Evolutionary conservation across 2,888 invertebrate genomes (phyloP), one percentile per base, ranked within the genome.

Genomic region (Leistus spinibarbis): DNA sequence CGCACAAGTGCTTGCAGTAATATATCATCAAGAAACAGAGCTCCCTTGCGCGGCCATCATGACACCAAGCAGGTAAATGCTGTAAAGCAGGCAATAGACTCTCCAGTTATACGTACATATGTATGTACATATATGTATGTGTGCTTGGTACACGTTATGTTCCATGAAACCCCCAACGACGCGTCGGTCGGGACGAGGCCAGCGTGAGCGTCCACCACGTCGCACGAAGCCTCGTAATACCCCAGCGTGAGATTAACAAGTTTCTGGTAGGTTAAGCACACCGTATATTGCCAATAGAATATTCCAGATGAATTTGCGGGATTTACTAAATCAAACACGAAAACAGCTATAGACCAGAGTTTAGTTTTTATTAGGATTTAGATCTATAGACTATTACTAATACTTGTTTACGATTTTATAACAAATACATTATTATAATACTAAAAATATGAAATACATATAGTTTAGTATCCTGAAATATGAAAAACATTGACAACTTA

Each of bases 11-110:
- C 40, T 66, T 19, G 27, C 40, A 5, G 16, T 53, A 60, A 40
- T 66, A 66, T 66, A 66, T 66, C 53, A 53, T 66, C 24, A 16
- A 40, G 40, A 19, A 64, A 17, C 17, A 16, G 57, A 40, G 40
- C 40, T 40, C 40, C 13, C 40, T n/a, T n/a, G n/a, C n/a, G n/a
- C n/a, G 10, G 40, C 40, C 40, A 40, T 40, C 40, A 40, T 40
- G 40, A 40, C 40, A 40, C 40, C 40, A 40, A 40, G 40, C 40
- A 40, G 40, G 40, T 40, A 40, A 40, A 40, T 40, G 40, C 5
- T 13, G n/a, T n/a, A n/a, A n/a, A n/a, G n/a, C 40, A 40, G 40
- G 40, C 40, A 3, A 40, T 40, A 40, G 40, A 40, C 40, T 40
- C 40, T 40, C 3, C 40, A 40, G 10, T 40, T 13, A 10, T 7